Conservation (phyloP, 2,797 vertebrate species). For the Channa striata region DNA sequence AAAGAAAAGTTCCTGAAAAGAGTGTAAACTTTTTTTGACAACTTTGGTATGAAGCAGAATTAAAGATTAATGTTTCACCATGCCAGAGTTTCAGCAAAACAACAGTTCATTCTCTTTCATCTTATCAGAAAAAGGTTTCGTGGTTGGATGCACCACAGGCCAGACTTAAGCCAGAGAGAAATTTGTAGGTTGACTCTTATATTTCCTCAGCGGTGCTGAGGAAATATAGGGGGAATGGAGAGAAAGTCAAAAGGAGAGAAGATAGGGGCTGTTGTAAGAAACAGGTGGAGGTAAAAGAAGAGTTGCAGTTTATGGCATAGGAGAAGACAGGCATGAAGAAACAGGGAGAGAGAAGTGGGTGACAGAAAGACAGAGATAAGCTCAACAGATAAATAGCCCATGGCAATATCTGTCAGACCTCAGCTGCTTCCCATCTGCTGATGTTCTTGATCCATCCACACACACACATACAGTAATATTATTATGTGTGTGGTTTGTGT, state of each 20-base stretch:
- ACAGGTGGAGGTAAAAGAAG: slow-evolving; percentile 10
- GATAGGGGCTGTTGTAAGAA: neutral
- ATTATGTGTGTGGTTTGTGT: slow-evolving; percentile 40
- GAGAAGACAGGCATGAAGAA: slow-evolving; percentile 29
- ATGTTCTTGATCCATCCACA: slow-evolving; percentile 28
- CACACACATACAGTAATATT: slow-evolving; percentile 35
- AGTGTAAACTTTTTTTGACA: slow-evolving; percentile 3
- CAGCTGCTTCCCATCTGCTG: slow-evolving; percentile 65
- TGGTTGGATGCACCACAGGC: slow-evolving; percentile 6
- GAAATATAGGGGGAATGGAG: slow-evolving; percentile 13
- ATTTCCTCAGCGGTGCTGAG: slow-evolving; percentile 15
- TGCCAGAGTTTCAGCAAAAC: slow-evolving; percentile 22
- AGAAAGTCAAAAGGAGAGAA: slow-evolving; percentile 11
- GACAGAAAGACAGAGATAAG: slow-evolving; percentile 47
- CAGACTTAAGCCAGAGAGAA: slow-evolving; percentile 17
- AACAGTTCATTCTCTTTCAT: slow-evolving; percentile 48
- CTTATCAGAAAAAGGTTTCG: slow-evolving; percentile 50
- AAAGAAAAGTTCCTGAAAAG: neutral
- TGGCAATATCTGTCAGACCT: slow-evolving; percentile 60
- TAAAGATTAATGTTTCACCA: slow-evolving; percentile 47
- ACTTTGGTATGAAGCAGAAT: slow-evolving; percentile 41
- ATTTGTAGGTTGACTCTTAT: slow-evolving; percentile 28
- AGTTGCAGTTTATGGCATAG: slow-evolving; percentile 1
- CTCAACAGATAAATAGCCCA: slow-evolving; percentile 49
- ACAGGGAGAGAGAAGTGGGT: slow-evolving; percentile 13